Percentiles rank a stretch among this genome's conserved stretches.
Evolutionary conservation across 1,140 invertebrate genomes (phyloP).

Genomic region (Tetranychus urticae): DNA sequence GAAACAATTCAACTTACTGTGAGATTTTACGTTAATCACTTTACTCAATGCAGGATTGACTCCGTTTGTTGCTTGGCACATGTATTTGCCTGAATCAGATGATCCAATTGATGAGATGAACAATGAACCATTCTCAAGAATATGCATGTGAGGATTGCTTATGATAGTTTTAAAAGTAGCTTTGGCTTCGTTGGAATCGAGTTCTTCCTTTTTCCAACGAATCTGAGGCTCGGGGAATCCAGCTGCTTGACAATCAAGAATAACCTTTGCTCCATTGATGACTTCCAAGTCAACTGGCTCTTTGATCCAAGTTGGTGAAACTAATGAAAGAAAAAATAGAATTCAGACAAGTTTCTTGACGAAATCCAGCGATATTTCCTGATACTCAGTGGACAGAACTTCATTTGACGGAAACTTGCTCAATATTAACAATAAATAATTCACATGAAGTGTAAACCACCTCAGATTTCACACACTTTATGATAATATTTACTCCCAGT

Average conservation of each 20-base stretch:
- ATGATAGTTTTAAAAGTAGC: slow-evolving; percentile 12
- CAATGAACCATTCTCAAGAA: slow-evolving; percentile 23
- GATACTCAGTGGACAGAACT: too few species aligned
- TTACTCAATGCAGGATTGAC: background rate
- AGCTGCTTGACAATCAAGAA: slow-evolving; percentile 64
- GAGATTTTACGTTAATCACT: background rate
- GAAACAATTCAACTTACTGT: background rate
- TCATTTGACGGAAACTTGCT: too few species aligned
- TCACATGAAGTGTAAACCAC: too few species aligned
- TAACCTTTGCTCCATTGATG: slow-evolving; percentile 54
- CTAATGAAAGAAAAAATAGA: background rate
- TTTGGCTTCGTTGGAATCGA: background rate
- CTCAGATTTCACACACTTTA: too few species aligned
- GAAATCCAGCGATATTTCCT: background rate
- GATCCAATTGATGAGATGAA: slow-evolving; percentile 19
- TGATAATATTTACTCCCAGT: too few species aligned
- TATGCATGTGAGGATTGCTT: slow-evolving; percentile 17
- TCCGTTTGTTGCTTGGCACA: background rate
- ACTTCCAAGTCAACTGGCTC: slow-evolving; percentile 66
- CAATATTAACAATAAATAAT: too few species aligned
- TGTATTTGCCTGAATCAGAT: slow-evolving; percentile 17
- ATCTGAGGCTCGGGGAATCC: slow-evolving; percentile 67
- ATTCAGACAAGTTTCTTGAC: background rate
- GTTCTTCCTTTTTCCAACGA: slow-evolving; percentile 34
- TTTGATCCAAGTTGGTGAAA: slow-evolving; percentile 61